Evolutionary conservation across 1,140 invertebrate species (phyloP), one percentile per base, ranked within the genome.

Genomic region (Popillia japonica): DNA sequence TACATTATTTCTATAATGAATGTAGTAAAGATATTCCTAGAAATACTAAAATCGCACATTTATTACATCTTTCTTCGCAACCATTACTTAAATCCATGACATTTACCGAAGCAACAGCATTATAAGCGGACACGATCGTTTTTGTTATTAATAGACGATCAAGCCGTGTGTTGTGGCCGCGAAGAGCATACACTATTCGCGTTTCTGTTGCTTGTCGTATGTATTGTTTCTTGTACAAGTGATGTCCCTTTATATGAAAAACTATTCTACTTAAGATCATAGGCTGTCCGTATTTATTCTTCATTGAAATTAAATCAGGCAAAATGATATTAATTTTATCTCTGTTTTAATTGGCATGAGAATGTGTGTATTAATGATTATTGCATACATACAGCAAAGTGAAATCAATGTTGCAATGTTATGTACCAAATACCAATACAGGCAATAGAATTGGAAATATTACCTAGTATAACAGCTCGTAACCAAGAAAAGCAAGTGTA

Each of bases 61-160:
- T 68, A 68, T 68, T 68, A 68, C 9, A 34, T 68, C 61, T 68
- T 27, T 68, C 61, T 68, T 68, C 27, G 61, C 61, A 22, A 68
- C 61, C 61, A 68, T 68, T 68, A 68, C 61, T 68, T 68, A 68
- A 68, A 68, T 20, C 22, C 27, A 22, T 68, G 61, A 68, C 61
- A 68, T 68, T 68, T 68, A 22, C 61, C 22, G 27, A 17, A 14
- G 61, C 8, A 68, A 68, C 27, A 11, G 61, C 17, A 17, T n/a
- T 68, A 68, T 14, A 55, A 17, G 27, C 27, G 0, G 61, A 9
- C 11, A 22, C 27, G 61, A 68, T 68, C 20, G 27, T 68, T 68
- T 34, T 11, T 22, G 61, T 68, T 68, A 68, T 68, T 68, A 68
- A 68, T 68, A 68, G 61, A 68, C 22, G 14, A 14, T 68, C 48